Percentiles rank a stretch among this genome's conserved stretches.
Conservation (phyloP, 2,113 vertebrate genomes). For the Percina caprodes region DNA sequence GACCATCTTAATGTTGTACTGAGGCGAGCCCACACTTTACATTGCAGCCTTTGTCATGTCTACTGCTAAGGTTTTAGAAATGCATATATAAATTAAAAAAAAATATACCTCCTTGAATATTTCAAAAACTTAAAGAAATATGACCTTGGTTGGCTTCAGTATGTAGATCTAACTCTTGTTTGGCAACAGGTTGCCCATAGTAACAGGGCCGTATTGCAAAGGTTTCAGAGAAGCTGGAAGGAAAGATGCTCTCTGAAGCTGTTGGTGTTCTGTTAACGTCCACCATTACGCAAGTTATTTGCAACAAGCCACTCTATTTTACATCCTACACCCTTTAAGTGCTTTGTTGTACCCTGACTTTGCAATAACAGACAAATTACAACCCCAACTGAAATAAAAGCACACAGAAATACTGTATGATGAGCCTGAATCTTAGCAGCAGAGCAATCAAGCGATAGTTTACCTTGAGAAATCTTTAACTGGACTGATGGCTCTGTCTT, state of each 20-base stretch:
- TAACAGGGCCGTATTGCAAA: neutral
- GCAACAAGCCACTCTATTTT: neutral
- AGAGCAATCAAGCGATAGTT: neutral
- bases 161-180: constrained; percentile 21
- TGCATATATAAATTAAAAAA: constrained; percentile 9
- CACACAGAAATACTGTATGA: neutral
- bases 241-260: neutral
- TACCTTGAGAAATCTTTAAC: neutral
- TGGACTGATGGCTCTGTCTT: constrained; percentile 4
- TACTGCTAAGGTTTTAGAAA: constrained; percentile 28
- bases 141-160: constrained; percentile 30
- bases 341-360: constrained; percentile 19
- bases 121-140: constrained; percentile 14
- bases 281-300: too few species aligned
- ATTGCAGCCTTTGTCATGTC: constrained; percentile 54
- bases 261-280: neutral
- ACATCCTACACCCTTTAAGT: neutral
- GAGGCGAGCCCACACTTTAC: constrained; percentile 27
- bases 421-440: constrained; percentile 11
- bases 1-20: neutral
- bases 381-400: constrained; percentile 1
- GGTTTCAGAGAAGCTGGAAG: constrained; percentile 11
- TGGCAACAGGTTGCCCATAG: neutral
- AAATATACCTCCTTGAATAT: constrained; percentile 17
- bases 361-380: neutral